phyloP scores from a whole-genome alignment of 2,113 vertebrate species.

The Cyanoramphus novaezelandiae region DNA sequence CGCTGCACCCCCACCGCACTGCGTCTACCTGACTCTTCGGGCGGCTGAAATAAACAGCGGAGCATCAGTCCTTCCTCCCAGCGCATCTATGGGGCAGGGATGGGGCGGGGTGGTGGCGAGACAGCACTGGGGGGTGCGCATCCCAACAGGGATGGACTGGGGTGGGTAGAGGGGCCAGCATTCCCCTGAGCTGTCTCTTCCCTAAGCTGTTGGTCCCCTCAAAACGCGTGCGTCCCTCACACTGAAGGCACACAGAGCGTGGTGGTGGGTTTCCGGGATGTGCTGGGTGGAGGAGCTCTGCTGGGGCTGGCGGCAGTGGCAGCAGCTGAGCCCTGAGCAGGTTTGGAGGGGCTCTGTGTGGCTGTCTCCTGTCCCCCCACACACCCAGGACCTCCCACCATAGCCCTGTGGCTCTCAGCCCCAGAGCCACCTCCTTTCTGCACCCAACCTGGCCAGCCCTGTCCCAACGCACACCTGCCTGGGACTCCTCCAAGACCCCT shows the following conservation, averaged over 20 bases:
- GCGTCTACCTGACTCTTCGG: constrained; percentile 49
- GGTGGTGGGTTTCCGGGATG: neutral
- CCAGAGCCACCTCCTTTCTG: neutral
- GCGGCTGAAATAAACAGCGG: constrained; percentile 76
- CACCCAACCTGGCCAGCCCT: neutral
- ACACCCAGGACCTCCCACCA: neutral
- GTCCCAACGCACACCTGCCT: neutral
- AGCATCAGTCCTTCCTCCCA: constrained; percentile 45
- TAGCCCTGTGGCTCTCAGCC: neutral
- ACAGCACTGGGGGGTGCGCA: fast-evolving
- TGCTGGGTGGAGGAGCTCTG: neutral
- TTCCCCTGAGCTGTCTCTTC: neutral
- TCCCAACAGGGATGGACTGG: neutral
- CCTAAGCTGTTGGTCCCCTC: neutral
- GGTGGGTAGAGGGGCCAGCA: too few species aligned
- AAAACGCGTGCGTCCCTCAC: fast-evolving
- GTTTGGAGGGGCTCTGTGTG: neutral
- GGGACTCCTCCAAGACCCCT: neutral
- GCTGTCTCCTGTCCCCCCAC: fast-evolving
- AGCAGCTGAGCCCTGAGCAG: neutral
- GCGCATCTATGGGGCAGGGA: neutral
- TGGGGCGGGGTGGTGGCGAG: neutral
- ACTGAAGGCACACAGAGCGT: neutral
- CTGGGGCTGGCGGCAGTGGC: neutral
- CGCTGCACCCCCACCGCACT: constrained; percentile 42